Base-by-base conservation (phyloP, 2,888 invertebrate species). In the Cremastobaeus sp. region DNA sequence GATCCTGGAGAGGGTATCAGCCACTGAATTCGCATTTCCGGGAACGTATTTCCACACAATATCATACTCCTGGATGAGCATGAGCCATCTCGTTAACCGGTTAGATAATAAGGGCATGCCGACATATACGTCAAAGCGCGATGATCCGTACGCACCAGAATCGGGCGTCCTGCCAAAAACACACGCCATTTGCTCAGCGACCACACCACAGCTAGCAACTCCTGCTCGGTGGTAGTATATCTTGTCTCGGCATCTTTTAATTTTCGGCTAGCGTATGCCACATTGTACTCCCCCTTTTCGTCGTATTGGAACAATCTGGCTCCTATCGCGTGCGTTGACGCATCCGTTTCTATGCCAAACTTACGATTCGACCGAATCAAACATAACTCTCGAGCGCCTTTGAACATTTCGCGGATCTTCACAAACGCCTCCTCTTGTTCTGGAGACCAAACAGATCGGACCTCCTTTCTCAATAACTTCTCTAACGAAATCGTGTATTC, bases 161-260 rank as follows among this genome's bases (percentile, higher is more conserved):
- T 28, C 15, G 28, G 28, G 9, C 47, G 14, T 0, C 47, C 47
- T 11, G 15, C 15, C 2, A 47, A 9, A 12, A 48, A 32, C 1
- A 48, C 11, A 6, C 20, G 34, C 48, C 48, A 50, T 21, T 50
- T 50, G 20, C 12, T 34, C 3, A 50, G n/a, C 0, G n/a, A 9
- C 52, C 52, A 52, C 3, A 37, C 45, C 1, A 45, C 52, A 3
- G 52, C 25, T 12, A 50, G 12, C 11, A 50, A n/a, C 9, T 50
- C 50, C 1, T 12, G 50, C 21, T 50, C 34, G 1, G 50, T 50
- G 11, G 6, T 47, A 0, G 30, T 47, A 9, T 47, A 47, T 5
- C 47, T 15, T 1, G 18, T n/a, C 9, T 47, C 47, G 2, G 47
- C 32, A 2, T 4, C 17, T 1, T 9, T 30, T 14, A 47, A 17